phyloP scores from a whole-genome alignment of 2,113 vertebrate genomes.

The Ardeotis arabs region DNA sequence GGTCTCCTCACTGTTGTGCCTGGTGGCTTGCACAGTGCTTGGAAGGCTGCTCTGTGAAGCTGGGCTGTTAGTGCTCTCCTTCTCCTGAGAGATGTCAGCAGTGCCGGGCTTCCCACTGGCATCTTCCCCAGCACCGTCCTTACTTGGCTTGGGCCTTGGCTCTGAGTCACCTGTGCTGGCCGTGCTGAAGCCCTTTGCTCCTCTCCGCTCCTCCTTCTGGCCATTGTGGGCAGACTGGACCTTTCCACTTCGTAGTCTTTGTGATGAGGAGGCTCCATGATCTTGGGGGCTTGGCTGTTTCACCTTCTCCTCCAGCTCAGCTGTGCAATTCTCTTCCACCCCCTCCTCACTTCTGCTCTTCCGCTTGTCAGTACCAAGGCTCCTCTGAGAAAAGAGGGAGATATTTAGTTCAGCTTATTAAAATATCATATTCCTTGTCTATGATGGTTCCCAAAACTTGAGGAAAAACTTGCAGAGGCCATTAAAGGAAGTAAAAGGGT shows the following conservation, averaged over 20 bases:
- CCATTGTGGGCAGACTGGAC: not conserved
- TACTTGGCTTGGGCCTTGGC: not conserved
- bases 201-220: conserved; percentile 1
- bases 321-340: conserved; percentile 19
- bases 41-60: not conserved
- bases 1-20: not conserved
- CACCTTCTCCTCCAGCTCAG: conserved; percentile 37
- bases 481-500: not conserved
- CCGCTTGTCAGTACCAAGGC: not conserved
- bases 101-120: not conserved
- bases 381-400: conserved; percentile 11
- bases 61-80: not conserved
- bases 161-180: not conserved
- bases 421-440: not conserved
- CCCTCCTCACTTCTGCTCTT: conserved; percentile 35
- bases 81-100: not conserved
- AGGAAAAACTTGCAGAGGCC: not conserved
- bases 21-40: not conserved
- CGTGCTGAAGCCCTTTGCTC: not conserved
- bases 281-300: conserved; percentile 22
- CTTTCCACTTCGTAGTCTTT: not conserved
- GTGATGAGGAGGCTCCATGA: not conserved
- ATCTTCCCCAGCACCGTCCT: not conserved
- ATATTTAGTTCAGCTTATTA: not conserved
- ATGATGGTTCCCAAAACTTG: not conserved